Conservation (phyloP, 2,888 invertebrate genomes). For the Agrochola macilenta region DNA sequence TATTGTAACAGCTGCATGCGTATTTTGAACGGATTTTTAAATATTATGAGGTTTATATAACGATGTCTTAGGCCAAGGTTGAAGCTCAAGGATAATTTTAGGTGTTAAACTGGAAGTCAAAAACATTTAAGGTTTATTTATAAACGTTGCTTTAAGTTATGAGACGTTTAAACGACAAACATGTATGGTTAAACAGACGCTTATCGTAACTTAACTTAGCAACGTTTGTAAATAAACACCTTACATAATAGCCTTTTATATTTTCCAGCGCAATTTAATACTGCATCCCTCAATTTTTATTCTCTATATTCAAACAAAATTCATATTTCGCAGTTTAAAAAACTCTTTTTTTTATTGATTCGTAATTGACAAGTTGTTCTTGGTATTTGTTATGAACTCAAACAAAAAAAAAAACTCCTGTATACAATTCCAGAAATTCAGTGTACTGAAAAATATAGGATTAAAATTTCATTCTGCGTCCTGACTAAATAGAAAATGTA, state of each 20-base stretch:
- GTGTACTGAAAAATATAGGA: neutral
- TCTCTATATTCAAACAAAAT: neutral
- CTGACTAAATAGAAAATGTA: conserved; percentile 9
- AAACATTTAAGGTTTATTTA: neutral
- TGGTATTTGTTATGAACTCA: neutral
- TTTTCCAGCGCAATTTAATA: neutral
- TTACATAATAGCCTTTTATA: neutral
- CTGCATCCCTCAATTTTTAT: neutral
- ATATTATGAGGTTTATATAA: neutral
- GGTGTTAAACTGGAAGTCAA: neutral
- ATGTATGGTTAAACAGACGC: neutral
- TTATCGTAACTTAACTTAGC: neutral
- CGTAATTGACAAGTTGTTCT: neutral
- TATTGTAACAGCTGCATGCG: conserved; percentile 58
- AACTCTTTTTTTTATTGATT: neutral
- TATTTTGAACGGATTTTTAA: conserved; percentile 54
- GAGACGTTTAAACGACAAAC: neutral
- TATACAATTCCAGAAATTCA: neutral
- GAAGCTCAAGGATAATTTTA: neutral
- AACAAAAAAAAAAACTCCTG: neutral
- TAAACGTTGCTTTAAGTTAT: neutral
- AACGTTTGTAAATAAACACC: no score
- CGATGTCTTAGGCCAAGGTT: conserved; percentile 4
- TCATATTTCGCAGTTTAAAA: neutral
- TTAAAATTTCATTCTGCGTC: neutral